Base-by-base conservation (phyloP, 2,113 vertebrate species). In the Syrmaticus mikado region DNA sequence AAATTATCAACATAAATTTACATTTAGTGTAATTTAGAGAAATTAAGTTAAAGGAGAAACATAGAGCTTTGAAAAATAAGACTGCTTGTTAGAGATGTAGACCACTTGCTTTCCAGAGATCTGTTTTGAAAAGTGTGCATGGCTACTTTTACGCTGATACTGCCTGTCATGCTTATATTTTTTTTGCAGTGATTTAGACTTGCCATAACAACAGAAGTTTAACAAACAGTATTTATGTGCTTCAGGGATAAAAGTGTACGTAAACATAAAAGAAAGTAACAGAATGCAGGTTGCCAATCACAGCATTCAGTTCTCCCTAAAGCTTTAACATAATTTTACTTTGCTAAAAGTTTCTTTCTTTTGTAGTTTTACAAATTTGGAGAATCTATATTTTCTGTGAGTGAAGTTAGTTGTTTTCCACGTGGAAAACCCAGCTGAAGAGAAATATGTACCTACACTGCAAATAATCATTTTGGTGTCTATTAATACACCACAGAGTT, bases 241-340 rank as follows among this genome's bases (percentile, higher is more conserved):
- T 96, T 77, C 68, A 94, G 93, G 90, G 91, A 84, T 34, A 72
- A 46, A 94, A 96, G 66, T 86, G 79, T 94, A 94, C 70, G 68
- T 94, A 97, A 97, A 93, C 91, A 91, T 72, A 61, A 90, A 68
- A 88, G 76, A 85, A 92, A 94, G 93, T 91, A 94, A 75, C 93
- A 97, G 94, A 96, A 95, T 95, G 94, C 48, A 76, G 87, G 92
- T 91, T 97, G 95, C 94, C 94, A 94, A 94, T 97, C 93, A 95
- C 80, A 94, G 82, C 34, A 38, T 78, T 85, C 82, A 88, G 6
- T 66, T 94, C 58, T 94, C 52, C 87, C 88, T 22, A 81, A 90
- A 95, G 90, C 76, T 93, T 97, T 71, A 40, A 96, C 75, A 94
- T 45, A 95, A 82, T 96, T 92, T 89, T 77, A 90, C 73, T 96